A percentile compares a stretch with the other conserved stretches of the same genome.
Evolutionary conservation across 2,113 vertebrate genomes (phyloP).

Genomic region (Deroptyus accipitrinus): DNA sequence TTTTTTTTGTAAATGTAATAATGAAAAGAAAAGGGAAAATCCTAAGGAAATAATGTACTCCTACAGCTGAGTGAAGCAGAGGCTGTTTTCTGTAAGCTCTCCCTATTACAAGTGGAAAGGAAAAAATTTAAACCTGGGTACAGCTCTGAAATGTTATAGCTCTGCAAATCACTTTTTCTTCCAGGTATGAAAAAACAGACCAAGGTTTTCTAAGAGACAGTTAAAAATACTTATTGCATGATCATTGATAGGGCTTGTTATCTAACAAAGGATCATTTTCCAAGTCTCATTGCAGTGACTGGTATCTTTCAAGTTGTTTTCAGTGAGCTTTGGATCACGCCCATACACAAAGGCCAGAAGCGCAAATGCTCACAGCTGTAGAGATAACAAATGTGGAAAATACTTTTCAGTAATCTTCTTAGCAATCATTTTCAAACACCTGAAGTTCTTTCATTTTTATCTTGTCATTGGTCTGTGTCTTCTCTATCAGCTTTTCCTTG

Average conservation of each 20-base stretch:
- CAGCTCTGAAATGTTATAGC: neutral
- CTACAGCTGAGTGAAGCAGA: neutral
- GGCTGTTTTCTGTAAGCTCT: neutral
- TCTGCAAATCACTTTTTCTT: neutral
- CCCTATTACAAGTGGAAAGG: neutral
- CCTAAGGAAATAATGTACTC: neutral
- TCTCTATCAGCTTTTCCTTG: neutral
- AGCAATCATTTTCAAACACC: neutral
- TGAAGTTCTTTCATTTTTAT: neutral
- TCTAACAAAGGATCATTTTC: neutral
- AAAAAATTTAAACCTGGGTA: neutral
- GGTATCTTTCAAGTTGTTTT: neutral
- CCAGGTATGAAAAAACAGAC: neutral
- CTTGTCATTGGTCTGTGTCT: neutral
- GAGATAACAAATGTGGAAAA: neutral
- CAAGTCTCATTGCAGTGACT: neutral
- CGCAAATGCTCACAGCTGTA: fast-evolving
- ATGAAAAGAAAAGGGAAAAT: neutral
- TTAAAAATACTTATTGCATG: neutral
- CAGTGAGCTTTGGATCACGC: neutral
- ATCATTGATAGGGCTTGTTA: neutral
- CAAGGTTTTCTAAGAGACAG: neutral
- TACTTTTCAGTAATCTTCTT: neutral
- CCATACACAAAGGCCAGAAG: neutral
- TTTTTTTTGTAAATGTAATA: neutral